Evolutionary conservation across 2,888 invertebrate genomes (phyloP), one percentile per base, ranked within the genome.

Genomic region (Xylocampa areola): DNA sequence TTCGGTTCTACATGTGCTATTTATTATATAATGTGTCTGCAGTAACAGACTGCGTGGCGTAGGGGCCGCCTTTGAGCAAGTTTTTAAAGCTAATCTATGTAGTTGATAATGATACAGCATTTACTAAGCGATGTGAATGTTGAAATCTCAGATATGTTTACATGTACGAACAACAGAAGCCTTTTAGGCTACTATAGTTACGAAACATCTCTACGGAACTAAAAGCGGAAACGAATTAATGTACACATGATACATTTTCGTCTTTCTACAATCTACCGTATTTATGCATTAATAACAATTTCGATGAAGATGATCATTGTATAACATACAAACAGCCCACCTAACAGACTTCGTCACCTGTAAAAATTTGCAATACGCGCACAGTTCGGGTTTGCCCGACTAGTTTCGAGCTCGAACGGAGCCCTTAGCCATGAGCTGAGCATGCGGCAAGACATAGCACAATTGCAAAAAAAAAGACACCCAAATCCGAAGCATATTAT

Each of bases 41-140:
- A 57, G 43, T 35, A 30, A 66, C 80, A 88, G 88, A 88, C 87
- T 73, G 87, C 84, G 62, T 64, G 87, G 76, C 85, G 81, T 63
- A 71, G 37, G 35, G 8, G 37, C 35, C 36, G 23, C 30, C 35
- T 44, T 41, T 43, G 25, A 45, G 27, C 19, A 13, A 47, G 14
- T 33, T 53, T 52, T 13, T 11, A 6, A 13, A 10, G 17, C 6
- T 36, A 14, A 29, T 25, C 17, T 50, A 35, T 19, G 21, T 29
- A 14, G 32, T 47, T 1, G 3, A 21, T 21, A 4, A 14, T 44
- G 65, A 53, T 41, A 41, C 25, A 41, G 36, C 14, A 25, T 10
- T 35, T 33, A 35, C 16, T 16, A 36, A 11, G 32, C 48, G 36
- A 64, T 44, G 32, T 60, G 32, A 65, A 19, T 32, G n/a, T 37